Conservation (phyloP, 2,888 invertebrate genomes). For the Eulithis testata region DNA sequence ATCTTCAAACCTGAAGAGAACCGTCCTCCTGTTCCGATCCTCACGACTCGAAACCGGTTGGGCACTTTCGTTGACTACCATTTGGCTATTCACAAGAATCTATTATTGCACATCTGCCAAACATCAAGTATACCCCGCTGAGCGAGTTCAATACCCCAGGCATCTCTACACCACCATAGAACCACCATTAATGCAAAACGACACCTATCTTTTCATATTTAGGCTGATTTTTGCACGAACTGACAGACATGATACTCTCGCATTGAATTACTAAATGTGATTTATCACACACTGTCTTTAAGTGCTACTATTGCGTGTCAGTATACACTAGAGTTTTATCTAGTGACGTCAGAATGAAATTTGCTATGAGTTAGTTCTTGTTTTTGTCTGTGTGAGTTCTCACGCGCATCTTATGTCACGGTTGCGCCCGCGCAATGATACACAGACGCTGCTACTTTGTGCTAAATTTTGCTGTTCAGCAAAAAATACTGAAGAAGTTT, state of each 20-base stretch:
- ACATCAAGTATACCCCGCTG: conserved; percentile 57
- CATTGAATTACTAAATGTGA: neutral
- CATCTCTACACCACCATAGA: conserved; percentile 9
- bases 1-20: conserved; percentile 22
- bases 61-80: conserved; percentile 29
- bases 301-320: conserved; percentile 3
- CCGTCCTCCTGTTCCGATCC: conserved; percentile 27
- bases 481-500: conserved; percentile 2
- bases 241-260: too few relatives aligned
- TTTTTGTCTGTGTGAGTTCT: conserved; percentile 45
- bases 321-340: neutral
- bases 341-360: conserved; percentile 3
- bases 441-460: conserved; percentile 31
- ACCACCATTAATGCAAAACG: neutral
- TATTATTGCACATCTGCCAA: conserved; percentile 36
- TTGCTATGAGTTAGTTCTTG: neutral
- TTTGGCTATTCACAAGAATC: conserved; percentile 24
- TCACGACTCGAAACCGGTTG: conserved; percentile 24
- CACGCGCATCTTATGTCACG: conserved; percentile 67
- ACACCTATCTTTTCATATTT: neutral
- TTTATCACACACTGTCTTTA: neutral
- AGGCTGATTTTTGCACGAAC: neutral
- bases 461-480: conserved; percentile 19
- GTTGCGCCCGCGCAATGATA: conserved; percentile 53
- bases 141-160: conserved; percentile 69